Conservation (phyloP, 2,888 invertebrate genomes). For the Dromius quadrimaculatus region DNA sequence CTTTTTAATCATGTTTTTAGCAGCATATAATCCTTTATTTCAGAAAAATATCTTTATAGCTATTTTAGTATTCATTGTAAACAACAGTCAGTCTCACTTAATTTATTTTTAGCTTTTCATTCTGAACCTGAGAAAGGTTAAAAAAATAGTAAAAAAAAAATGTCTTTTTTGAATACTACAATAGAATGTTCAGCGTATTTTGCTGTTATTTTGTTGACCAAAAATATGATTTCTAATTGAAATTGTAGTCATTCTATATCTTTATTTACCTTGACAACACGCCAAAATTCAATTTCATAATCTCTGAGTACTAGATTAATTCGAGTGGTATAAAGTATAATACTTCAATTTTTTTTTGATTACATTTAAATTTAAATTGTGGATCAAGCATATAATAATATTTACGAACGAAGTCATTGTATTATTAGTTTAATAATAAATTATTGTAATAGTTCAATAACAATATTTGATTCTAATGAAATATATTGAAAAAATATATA, state of each 20-base stretch:
- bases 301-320: neutral
- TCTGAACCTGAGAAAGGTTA: neutral
- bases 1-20: too few species aligned
- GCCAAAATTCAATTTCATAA: constrained; percentile 26
- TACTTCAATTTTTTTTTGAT: neutral
- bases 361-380: neutral
- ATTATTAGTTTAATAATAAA: too few species aligned
- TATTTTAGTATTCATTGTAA: neutral
- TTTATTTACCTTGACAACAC: constrained; percentile 20
- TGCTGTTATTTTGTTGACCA: constrained; percentile 2
- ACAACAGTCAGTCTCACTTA: neutral
- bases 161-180: neutral
- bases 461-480: too few species aligned
- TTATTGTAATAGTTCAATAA: too few species aligned
- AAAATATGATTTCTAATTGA: constrained; percentile 34
- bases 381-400: too few species aligned
- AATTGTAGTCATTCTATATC: constrained; percentile 22
- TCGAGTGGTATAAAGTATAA: neutral
- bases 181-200: neutral
- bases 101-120: neutral
- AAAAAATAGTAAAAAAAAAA: neutral
- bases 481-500: neutral
- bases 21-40: too few species aligned
- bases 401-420: too few species aligned
- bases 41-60: constrained; percentile 11